These are phyloP conservation scores for Akabosia matsudoensis DNA, from an alignment of 1,140 invertebrate genomes.

Conservation along the genomic window DNA sequence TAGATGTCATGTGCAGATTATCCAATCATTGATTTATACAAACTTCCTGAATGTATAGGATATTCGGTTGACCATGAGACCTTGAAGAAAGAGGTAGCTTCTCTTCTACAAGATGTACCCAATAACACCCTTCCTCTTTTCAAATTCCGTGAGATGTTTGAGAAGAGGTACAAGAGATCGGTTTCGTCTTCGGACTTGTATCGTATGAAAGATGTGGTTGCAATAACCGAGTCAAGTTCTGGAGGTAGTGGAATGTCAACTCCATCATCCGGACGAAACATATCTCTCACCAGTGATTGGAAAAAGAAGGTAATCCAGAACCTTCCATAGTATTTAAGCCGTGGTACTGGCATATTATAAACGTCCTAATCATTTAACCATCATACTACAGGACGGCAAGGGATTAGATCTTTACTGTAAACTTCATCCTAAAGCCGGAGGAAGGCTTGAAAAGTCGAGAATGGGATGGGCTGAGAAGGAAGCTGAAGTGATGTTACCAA, in stretches of 20 bases:
- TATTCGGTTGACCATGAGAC: slow-evolving; percentile 21
- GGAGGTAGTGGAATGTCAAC: slow-evolving; percentile 39
- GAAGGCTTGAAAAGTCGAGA: slow-evolving; percentile 41
- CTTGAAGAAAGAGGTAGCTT: slow-evolving; percentile 52
- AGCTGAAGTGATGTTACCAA: slow-evolving; percentile 63
- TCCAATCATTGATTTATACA: too few species aligned
- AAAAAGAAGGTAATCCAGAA: slow-evolving; percentile 36
- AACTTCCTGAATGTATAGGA: not conserved
- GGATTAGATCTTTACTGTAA: slow-evolving; percentile 56
- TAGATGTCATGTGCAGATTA: not conserved
- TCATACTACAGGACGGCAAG: slow-evolving; percentile 26
- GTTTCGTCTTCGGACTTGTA: slow-evolving; percentile 77
- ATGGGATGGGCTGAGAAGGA: slow-evolving; percentile 74
- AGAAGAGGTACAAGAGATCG: slow-evolving; percentile 73
- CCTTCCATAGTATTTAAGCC: too few species aligned
- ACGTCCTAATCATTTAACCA: too few species aligned
- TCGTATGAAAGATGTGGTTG: slow-evolving; percentile 72
- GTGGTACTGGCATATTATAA: too few species aligned
- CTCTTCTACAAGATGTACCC: slow-evolving; percentile 66
- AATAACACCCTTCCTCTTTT: slow-evolving; percentile 73
- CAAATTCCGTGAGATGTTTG: slow-evolving; percentile 80
- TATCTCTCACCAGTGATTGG: slow-evolving; percentile 33
- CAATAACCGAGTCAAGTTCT: slow-evolving; percentile 65
- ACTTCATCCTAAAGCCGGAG: slow-evolving; percentile 56
- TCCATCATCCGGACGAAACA: slow-evolving; percentile 28